Conservation (phyloP, 2,888 invertebrate species). For the Xestia xanthographa region DNA sequence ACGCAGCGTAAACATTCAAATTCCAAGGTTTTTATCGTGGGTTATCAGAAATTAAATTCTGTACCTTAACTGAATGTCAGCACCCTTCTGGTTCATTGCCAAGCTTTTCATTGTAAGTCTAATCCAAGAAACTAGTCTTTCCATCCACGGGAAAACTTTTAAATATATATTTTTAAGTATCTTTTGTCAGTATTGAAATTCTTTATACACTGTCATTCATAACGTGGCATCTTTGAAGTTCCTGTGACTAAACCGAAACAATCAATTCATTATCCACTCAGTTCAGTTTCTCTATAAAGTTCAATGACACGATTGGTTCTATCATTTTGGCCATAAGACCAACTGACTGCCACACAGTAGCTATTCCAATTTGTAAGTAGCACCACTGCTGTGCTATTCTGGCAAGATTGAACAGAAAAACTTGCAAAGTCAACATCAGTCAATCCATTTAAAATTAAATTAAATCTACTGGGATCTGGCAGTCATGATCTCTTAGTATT, state of each 20-base stretch:
- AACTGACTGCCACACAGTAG: too few species aligned
- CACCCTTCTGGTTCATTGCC: conserved; percentile 14
- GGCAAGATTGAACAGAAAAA: not conserved
- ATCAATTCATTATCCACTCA: too few species aligned
- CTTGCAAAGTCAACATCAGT: not conserved
- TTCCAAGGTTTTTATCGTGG: conserved; percentile 33
- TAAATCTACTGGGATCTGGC: conserved; percentile 5
- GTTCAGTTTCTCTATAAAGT: not conserved
- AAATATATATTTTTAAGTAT: not conserved
- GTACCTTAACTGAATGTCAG: conserved; percentile 18
- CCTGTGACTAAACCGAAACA: not conserved
- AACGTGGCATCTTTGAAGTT: not conserved
- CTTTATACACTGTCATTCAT: not conserved
- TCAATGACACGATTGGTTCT: not conserved
- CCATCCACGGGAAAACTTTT: not conserved
- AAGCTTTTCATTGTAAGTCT: conserved; percentile 1
- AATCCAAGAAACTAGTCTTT: not conserved
- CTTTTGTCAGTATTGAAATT: not conserved
- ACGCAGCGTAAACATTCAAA: conserved; percentile 29
- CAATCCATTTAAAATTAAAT: conserved; percentile 1
- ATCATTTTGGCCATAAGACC: not conserved
- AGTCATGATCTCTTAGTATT: conserved; percentile 32
- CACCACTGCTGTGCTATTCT: not conserved
- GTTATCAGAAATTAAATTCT: conserved; percentile 7
- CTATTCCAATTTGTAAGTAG: not conserved